Evolutionary conservation across 2,888 invertebrate genomes (phyloP).

Genomic region (Cantharis flavilabris): DNA sequence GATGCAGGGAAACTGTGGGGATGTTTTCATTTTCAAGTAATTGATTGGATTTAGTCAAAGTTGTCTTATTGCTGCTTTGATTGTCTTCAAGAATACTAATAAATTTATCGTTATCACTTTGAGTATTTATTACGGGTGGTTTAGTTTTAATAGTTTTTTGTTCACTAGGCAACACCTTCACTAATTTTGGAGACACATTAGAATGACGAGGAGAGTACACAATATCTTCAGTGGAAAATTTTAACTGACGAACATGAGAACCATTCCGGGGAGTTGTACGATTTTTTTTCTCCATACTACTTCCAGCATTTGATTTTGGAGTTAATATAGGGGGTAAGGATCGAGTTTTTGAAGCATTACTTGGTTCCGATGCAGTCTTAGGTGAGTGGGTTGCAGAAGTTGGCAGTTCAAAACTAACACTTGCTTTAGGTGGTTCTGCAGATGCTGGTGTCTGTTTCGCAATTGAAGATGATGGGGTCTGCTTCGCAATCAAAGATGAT

Average conservation of each 20-base stretch:
- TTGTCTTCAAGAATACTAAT: background rate
- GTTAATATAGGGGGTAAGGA: background rate
- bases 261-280: slow-evolving; percentile 30
- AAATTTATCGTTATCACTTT: background rate
- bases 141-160: background rate
- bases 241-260: slow-evolving; percentile 44
- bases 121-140: background rate
- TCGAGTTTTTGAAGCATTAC: background rate
- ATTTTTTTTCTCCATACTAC: slow-evolving; percentile 10
- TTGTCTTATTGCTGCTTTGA: background rate
- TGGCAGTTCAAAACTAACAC: background rate
- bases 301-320: background rate
- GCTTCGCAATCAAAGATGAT: background rate
- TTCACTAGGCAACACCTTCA: background rate
- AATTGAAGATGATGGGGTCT: background rate
- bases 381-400: background rate
- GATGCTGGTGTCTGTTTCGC: background rate
- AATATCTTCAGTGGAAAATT: slow-evolving; percentile 43
- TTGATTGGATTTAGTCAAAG: background rate
- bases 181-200: slow-evolving; percentile 26
- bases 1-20: background rate
- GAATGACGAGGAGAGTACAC: slow-evolving; percentile 7
- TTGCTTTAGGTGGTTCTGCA: background rate
- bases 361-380: background rate
- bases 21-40: background rate